Percentiles rank a stretch among this genome's conserved stretches.
Conservation (phyloP, 2,888 invertebrate species). For the Tupiocoris notatus region DNA sequence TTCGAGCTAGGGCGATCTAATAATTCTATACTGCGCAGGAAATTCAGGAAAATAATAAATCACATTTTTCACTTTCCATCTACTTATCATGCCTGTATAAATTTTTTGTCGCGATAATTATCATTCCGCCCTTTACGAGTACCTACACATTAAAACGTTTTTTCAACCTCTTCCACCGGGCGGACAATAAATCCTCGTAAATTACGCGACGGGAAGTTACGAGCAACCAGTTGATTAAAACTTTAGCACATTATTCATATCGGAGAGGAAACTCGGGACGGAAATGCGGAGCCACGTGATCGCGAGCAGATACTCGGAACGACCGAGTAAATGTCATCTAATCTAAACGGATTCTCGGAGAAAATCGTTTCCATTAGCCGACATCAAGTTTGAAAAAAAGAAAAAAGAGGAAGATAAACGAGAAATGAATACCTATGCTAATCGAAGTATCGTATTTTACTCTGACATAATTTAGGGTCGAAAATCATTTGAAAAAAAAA, state of each 20-base stretch:
- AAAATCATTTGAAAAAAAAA: no score
- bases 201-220: slow-evolving; percentile 1
- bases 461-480: no score
- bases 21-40: no score
- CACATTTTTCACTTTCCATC: no score
- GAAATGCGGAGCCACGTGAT: neutral
- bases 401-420: neutral
- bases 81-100: no score
- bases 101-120: neutral
- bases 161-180: neutral
- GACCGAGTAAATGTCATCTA: neutral
- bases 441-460: no score
- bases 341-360: no score
- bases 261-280: neutral
- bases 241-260: slow-evolving; percentile 22
- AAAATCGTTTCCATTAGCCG: neutral
- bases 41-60: no score
- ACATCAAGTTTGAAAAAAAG: neutral
- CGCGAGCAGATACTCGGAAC: neutral
- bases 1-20: no score
- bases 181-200: neutral
- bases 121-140: neutral
- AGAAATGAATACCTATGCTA: neutral
- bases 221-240: slow-evolving; percentile 26
- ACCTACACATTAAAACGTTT: no score